Evolutionary conservation across 2,888 invertebrate genomes (phyloP), one percentile per base, ranked within the genome.

Genomic region (Zelleria hepariella): DNA sequence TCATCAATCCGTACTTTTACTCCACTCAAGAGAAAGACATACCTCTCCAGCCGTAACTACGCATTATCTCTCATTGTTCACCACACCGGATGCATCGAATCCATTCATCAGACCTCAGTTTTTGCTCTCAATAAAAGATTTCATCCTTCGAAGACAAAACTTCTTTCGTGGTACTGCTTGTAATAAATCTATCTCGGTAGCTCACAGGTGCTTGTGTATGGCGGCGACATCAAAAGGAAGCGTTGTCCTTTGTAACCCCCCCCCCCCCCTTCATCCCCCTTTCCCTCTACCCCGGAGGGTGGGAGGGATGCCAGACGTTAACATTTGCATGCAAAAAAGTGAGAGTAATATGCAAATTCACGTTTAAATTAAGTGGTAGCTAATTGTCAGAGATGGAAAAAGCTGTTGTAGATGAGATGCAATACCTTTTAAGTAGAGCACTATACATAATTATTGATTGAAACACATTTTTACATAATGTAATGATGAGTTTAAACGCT

Each of bases 311-410:
- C 25, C 23, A 53, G 23, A 24, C 62, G 75, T 77, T 74, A 77
- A 78, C 77, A 78, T 81, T 82, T 78, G 79, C 82, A 78, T 82
- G 71, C 65, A 74, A 73, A 78, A 73, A 78, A 74, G 68, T 65
- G 67, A 53, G 53, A 23, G 24, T 53, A 24, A 25, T 6, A 51
- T 51, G 51, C 21, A 51, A 51, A 51, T 42, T 42, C 0, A 15
- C 15, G 32, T 4, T 42, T 15, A 42, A 42, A 42, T 42, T 10
- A 42, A 32, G 32, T 32, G 32, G 10, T 32, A 32, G 32, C 32
- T 32, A 2, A 42, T 10, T 42, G 32, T 10, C 32, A 2, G 32
- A 42, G 32, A 42, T 32, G 32, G 10, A 15, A 42, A 10, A 42
- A 10, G 10, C 15, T 42, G 15, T 42, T 2, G 2, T 15, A 42